Evolutionary conservation across 2,797 vertebrate genomes (phyloP), one percentile per base, ranked within the genome.

Genomic region (Sitta carolinensis): DNA sequence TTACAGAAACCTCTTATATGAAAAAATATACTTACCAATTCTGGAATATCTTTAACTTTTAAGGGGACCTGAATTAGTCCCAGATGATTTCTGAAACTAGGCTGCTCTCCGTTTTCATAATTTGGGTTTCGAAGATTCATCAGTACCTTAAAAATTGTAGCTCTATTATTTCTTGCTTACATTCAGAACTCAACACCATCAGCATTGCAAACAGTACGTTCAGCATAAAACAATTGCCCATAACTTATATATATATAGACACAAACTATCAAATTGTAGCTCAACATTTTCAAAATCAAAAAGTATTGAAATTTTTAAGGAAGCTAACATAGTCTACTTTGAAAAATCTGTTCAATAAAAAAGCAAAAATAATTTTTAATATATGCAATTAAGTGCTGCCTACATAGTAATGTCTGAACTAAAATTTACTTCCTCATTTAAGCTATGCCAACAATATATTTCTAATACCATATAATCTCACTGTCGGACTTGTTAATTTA

Each of bases 21-120:
- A 90, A 80, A 69, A 52, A 75, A 38, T 57, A 73, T 38, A 80
- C 98, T 97, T 98, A 99, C 99, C 98, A 99, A 97, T 97, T 99
- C 98, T 69, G 98, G 98, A 92, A 99, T 98, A 95, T 99, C 98
- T 97, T 98, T 98, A 93, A 99, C 98, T 68, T 98, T 98, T 76
- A 99, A 98, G 83, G 99, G 99, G 91, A 99, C 98, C 91, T 99
- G 99, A 96, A 99, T 99, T 95, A 99, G 98, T 23, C 99, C 99
- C 98, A 99, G 98, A 97, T 99, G 98, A 97, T 98, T 99, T 95
- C 97, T 98, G 96, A 98, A 97, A 90, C 98, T 98, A 89, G 98
- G 90, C 47, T 98, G 98, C 66, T 99, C 99, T 50, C 98, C 98
- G 95, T 97, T 98, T 82, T 99, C 98, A 63, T 98, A 99, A 98